Evolutionary conservation across 2,888 invertebrate species (phyloP).

Genomic region (Orthosia gracilis): DNA sequence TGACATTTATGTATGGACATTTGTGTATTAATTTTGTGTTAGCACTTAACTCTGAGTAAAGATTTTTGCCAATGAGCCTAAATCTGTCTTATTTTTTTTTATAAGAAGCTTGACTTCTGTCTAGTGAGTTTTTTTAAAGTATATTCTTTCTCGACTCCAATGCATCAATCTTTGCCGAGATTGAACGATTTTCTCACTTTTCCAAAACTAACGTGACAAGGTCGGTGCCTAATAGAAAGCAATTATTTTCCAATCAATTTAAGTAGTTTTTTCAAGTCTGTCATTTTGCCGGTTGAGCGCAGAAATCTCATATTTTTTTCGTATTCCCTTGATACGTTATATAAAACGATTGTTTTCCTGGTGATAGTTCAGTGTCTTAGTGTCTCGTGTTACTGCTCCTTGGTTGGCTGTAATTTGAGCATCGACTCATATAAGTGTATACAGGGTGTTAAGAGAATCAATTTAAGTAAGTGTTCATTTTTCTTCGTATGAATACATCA

Average conservation of each 20-base stretch:
- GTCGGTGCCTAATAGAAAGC: slow-evolving; percentile 21
- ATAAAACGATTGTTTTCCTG: slow-evolving; percentile 46
- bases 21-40: too few species aligned
- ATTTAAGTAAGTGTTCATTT: slow-evolving; percentile 33
- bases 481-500: not conserved
- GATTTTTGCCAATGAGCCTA: too few species aligned
- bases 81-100: too few species aligned
- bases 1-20: too few species aligned
- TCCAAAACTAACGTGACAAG: slow-evolving; percentile 22
- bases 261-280: slow-evolving; percentile 21
- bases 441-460: slow-evolving; percentile 20
- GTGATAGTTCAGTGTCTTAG: slow-evolving; percentile 34
- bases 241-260: slow-evolving; percentile 20
- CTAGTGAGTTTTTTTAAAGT: not conserved
- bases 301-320: slow-evolving; percentile 27
- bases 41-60: too few species aligned
- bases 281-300: slow-evolving; percentile 55
- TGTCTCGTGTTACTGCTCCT: slow-evolving; percentile 29
- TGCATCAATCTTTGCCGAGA: not conserved
- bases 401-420: slow-evolving; percentile 41
- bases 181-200: slow-evolving; percentile 21
- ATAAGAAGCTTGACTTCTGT: too few species aligned
- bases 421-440: slow-evolving; percentile 4
- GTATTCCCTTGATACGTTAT: slow-evolving; percentile 24
- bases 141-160: not conserved